Percentiles rank a stretch among this genome's conserved stretches.
phyloP scores from a whole-genome alignment of 1,140 invertebrate genomes.

The Telenomus remus region DNA sequence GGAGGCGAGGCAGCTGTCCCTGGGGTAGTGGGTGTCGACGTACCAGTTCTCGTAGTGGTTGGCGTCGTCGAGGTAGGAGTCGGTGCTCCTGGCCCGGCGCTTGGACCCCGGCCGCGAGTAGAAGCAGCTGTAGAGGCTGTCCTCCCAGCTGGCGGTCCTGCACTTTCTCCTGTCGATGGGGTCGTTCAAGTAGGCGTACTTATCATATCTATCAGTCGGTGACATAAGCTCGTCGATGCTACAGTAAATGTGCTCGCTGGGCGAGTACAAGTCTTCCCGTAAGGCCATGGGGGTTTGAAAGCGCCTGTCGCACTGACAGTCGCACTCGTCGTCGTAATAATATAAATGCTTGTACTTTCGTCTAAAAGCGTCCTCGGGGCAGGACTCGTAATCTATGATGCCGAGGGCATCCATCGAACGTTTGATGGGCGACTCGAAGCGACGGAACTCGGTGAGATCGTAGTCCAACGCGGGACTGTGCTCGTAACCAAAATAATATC shows the following conservation, averaged over 20 bases:
- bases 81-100: constrained; percentile 64
- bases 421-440: constrained; percentile 46
- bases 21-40: constrained; percentile 37
- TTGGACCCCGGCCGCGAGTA: constrained; percentile 21
- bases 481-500: constrained; percentile 68
- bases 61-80: constrained; percentile 63
- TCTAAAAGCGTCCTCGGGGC: constrained; percentile 54
- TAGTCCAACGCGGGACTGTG: constrained; percentile 62
- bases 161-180: constrained; percentile 35
- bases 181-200: constrained; percentile 44
- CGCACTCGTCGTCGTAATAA: constrained; percentile 43
- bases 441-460: constrained; percentile 33
- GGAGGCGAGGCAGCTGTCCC: constrained; percentile 31
- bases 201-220: constrained; percentile 49
- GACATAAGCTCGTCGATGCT: constrained; percentile 68
- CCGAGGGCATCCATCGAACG: constrained; percentile 51
- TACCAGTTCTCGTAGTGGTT: constrained; percentile 60
- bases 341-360: constrained; percentile 61
- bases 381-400: constrained; percentile 48
- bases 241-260: constrained; percentile 69
- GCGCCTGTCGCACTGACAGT: constrained; percentile 10
- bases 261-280: constrained; percentile 54
- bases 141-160: constrained; percentile 45
- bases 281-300: constrained; percentile 46
- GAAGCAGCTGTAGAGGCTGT: constrained; percentile 25